A percentile compares a stretch with the other conserved stretches of the same genome.
Conservation (phyloP, 64 coral and sea anemone genomes). For the Stylophora pistillata region DNA sequence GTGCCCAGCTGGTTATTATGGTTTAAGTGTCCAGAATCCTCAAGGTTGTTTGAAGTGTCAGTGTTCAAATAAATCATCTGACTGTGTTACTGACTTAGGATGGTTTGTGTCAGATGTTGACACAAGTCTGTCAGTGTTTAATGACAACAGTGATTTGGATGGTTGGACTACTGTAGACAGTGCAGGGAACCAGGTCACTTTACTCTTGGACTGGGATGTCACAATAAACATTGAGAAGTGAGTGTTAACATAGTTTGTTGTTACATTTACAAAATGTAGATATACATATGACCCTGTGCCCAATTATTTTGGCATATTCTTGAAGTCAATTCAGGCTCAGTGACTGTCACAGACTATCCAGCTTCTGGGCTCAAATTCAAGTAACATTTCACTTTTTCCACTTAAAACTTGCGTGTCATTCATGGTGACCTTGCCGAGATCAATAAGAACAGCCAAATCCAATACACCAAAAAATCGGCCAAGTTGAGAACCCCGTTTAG, state of each 20-base stretch:
- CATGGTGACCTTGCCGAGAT: too few relatives aligned
- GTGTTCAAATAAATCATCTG: slow-evolving; percentile 77
- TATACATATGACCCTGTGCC: too few relatives aligned
- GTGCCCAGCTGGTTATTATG: slow-evolving; percentile 79
- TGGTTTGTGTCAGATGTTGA: slow-evolving; percentile 38
- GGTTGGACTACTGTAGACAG: slow-evolving; percentile 49
- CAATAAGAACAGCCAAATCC: too few relatives aligned
- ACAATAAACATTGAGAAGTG: background rate
- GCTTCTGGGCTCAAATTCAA: too few relatives aligned
- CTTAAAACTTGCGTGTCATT: too few relatives aligned
- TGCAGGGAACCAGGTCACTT: background rate
- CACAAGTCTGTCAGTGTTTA: slow-evolving; percentile 19
- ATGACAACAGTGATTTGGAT: slow-evolving; percentile 28
- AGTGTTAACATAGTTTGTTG: background rate
- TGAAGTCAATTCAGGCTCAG: fast-evolving
- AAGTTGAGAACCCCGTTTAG: too few relatives aligned
- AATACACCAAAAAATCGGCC: too few relatives aligned
- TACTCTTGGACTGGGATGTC: background rate
- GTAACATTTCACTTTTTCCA: too few relatives aligned
- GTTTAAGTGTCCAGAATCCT: slow-evolving; percentile 66
- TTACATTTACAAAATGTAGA: too few relatives aligned
- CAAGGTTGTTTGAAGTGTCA: slow-evolving; percentile 88
- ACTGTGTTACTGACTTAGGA: slow-evolving; percentile 55
- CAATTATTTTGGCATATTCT: too few relatives aligned
- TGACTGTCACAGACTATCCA: too few relatives aligned